Base-by-base conservation (phyloP, 2,888 invertebrate species). In the Entomobrya multifasciata region DNA sequence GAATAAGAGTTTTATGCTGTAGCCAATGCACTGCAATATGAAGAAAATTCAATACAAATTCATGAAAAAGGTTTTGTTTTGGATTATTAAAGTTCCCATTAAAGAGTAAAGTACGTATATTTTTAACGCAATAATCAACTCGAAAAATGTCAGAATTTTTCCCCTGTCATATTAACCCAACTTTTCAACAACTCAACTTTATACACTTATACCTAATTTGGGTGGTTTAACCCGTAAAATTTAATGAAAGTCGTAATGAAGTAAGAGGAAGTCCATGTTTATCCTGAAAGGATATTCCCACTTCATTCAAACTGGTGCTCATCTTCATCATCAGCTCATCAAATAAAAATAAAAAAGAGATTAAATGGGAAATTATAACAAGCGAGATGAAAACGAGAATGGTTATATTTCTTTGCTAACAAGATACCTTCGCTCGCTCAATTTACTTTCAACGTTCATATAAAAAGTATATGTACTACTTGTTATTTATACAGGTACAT, bases 381-480 rank as follows among this genome's bases (percentile, higher is more conserved):
- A 60, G 41, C 52, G 79, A 79, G 77, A 62, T 80, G 80, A 52
- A 20, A 41, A 55, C n/a, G n/a, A 57, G 25, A 62, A 44, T 62
- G 13, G 25, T 55, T 65, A 76, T 52, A 81, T 86, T 76, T 55
- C 81, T 74, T 36, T 65, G 81, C 76, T 86, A 86, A 86, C 86
- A 86, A 80, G 80, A 47, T 80, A 49, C 62, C 65, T 20, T 27
- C 52, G 25, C 15, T 86, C 78, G n/a, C n/a, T n/a, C n/a, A 84
- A 77, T 30, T 65, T 65, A 22, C 41, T 27, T 72, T 15, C 27
- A n/a, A n/a, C n/a, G n/a, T n/a, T n/a, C n/a, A n/a, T n/a, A n/a
- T n/a, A n/a, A n/a, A n/a, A n/a, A n/a, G n/a, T n/a, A n/a, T n/a
- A n/a, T n/a, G n/a, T n/a, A n/a, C n/a, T n/a, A n/a, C n/a, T n/a